A percentile compares a stretch with the other conserved stretches of the same genome.
Evolutionary conservation across 2,797 vertebrate species (phyloP).

Genomic region (Cossypha dichroa): DNA sequence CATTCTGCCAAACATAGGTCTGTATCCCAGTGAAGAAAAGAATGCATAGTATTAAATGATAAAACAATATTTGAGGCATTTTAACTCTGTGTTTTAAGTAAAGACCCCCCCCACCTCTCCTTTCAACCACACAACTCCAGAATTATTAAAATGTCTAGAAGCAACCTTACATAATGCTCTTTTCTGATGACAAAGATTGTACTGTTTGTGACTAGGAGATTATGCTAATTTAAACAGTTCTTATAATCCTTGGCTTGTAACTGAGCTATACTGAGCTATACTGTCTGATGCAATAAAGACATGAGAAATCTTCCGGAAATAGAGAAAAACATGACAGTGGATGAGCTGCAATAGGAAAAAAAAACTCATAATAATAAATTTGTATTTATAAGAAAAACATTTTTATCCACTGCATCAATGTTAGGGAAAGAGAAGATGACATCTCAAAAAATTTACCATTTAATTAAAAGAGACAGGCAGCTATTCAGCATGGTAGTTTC

Average conservation of each 20-base stretch:
- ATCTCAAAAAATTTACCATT: not conserved
- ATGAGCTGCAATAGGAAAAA: not conserved
- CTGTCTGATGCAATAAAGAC: not conserved
- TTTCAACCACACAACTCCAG: not conserved
- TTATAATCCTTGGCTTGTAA: not conserved
- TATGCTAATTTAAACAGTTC: slow-evolving; percentile 8
- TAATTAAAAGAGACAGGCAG: not conserved
- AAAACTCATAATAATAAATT: not conserved
- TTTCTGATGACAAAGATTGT: not conserved
- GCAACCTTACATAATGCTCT: not conserved
- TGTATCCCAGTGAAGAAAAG: not conserved
- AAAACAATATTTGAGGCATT: not conserved
- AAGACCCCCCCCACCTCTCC: not conserved
- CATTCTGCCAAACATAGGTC: not conserved
- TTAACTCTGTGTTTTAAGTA: not conserved
- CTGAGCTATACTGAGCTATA: slow-evolving; percentile 3
- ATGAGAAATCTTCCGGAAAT: not conserved
- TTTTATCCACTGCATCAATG: not conserved
- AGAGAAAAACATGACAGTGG: not conserved
- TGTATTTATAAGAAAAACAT: not conserved
- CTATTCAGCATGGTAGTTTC: not conserved
- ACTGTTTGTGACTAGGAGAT: not conserved
- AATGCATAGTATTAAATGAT: not conserved
- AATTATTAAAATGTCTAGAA: not conserved
- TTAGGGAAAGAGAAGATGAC: not conserved